Conservation (phyloP, 2,888 invertebrate species). For the Tridacna gigas region DNA sequence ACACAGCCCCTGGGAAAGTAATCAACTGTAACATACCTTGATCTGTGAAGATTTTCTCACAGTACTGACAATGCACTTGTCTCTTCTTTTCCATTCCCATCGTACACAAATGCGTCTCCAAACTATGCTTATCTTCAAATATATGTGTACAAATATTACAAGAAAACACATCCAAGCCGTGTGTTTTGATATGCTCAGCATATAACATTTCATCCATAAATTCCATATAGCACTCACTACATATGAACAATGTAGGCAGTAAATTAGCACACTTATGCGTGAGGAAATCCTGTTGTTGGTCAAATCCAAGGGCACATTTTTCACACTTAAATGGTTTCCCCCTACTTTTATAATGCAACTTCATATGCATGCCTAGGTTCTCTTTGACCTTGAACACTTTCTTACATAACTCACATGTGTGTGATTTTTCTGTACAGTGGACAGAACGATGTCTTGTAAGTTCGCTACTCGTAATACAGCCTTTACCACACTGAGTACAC, state of each 20-base stretch:
- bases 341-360: slow-evolving; percentile 56
- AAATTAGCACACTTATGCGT: slow-evolving; percentile 49
- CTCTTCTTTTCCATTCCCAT: slow-evolving; percentile 37
- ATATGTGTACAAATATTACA: slow-evolving; percentile 60
- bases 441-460: slow-evolving; percentile 47
- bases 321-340: slow-evolving; percentile 52
- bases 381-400: slow-evolving; percentile 59
- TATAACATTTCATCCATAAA: slow-evolving; percentile 54
- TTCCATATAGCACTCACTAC: slow-evolving; percentile 58
- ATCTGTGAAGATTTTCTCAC: slow-evolving; percentile 47
- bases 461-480: slow-evolving; percentile 63
- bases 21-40: slow-evolving; percentile 29
- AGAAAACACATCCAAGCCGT: slow-evolving; percentile 52
- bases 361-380: slow-evolving; percentile 64
- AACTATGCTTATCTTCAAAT: slow-evolving; percentile 51
- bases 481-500: slow-evolving; percentile 57
- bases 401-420: slow-evolving; percentile 48
- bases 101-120: slow-evolving; percentile 59
- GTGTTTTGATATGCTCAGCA: slow-evolving; percentile 59
- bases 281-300: slow-evolving; percentile 39
- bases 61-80: slow-evolving; percentile 51
- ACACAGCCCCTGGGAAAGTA: neutral
- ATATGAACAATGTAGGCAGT: slow-evolving; percentile 44
- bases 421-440: slow-evolving; percentile 36
- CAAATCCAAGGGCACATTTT: slow-evolving; percentile 61